Base-by-base conservation (phyloP, 2,888 invertebrate genomes). In the Dascillus cervinus region DNA sequence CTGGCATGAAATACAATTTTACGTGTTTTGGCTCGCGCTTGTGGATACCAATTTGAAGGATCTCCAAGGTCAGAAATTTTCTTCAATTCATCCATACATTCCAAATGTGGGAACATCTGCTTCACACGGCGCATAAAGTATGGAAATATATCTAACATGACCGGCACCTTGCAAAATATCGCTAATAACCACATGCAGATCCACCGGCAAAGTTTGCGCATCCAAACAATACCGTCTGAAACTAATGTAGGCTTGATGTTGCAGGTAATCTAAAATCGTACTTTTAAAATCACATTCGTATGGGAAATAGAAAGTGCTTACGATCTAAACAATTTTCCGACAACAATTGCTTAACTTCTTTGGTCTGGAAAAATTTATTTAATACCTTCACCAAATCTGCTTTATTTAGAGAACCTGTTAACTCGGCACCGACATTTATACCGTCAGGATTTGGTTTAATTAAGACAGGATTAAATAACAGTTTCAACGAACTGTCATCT, bases 11-110 rank as follows among this genome's bases (percentile, higher is more conserved):
- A 96, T 37, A 98, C 72, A 12, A 98, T 86, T 71, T 92, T 96
- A 41, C 98, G 74, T 32, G 81, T 82, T 34, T 87, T 76, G 14
- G 77, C 72, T 38, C 98, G 73, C 1, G 98, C 96, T 61, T 85
- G 77, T 4, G 90, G 87, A 69, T 96, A 97, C 98, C 97, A 98
- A 63, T 86, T 89, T 1, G 94, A 86, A n/a, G 98, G 98, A 28
- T 82, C 80, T 42, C 92, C 73, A 27, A 99, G 69, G 64, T 99
- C 97, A 29, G 95, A 91, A 49, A 98, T 97, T 64, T 92, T 85
- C 57, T 84, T 88, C 34, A 98, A 69, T 60, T 98, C 97, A 58
- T 97, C 96, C 77, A 98, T 82, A 58, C 95, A 96, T 41, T 95
- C 92, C 32, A 99, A 71, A 67, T 98, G 97, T 0, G 98, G 98